phyloP scores from a whole-genome alignment of 2,888 invertebrate species.

The Tetragonisca angustula region DNA sequence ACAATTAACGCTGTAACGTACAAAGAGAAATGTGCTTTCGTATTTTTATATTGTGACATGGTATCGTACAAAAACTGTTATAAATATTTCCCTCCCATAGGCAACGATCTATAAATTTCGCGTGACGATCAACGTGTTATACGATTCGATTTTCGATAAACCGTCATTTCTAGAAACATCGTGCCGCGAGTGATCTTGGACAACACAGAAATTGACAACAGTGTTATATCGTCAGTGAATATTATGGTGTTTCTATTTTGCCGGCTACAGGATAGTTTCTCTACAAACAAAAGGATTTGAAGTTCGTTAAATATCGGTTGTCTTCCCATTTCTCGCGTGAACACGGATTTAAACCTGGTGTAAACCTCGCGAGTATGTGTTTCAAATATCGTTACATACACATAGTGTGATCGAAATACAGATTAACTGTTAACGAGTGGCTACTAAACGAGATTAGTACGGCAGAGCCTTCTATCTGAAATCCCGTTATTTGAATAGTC shows the following conservation, averaged over 20 bases:
- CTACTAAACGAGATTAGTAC: constrained; percentile 38
- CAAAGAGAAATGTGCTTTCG: too few species aligned
- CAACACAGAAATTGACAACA: background rate
- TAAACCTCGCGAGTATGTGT: background rate
- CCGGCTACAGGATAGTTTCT: background rate
- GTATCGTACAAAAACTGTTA: too few species aligned
- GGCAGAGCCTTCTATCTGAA: background rate
- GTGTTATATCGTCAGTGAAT: constrained; percentile 2
- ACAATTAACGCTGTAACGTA: too few species aligned
- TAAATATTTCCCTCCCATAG: too few species aligned
- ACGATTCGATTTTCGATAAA: background rate
- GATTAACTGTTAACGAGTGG: background rate
- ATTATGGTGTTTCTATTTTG: background rate
- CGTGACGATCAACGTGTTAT: too few species aligned
- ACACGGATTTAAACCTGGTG: constrained; percentile 4
- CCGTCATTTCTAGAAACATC: background rate
- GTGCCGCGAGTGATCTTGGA: constrained; percentile 8
- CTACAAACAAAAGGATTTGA: background rate
- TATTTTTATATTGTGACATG: too few species aligned
- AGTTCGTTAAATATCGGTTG: background rate
- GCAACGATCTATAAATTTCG: too few species aligned
- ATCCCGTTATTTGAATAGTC: too few species aligned
- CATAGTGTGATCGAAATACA: background rate
- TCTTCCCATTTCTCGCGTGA: background rate
- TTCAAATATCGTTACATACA: background rate